A percentile compares a stretch with the other conserved stretches of the same genome.
phyloP scores from a whole-genome alignment of 1,140 invertebrate species.

The Camponotus pennsylvanicus region DNA sequence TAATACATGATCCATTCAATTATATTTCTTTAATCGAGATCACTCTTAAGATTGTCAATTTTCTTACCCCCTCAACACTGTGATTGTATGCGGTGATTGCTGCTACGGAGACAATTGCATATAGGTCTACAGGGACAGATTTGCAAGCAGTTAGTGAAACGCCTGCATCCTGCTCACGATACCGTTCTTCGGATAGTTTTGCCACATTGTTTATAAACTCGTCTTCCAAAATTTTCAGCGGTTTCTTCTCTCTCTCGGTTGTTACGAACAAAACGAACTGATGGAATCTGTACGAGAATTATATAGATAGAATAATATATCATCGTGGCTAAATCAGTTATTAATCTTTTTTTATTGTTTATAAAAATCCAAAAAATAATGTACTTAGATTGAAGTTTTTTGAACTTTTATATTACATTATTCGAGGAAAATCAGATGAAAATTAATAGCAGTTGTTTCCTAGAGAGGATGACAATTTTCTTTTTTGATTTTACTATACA shows the following conservation, averaged over 20 bases:
- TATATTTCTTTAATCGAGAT: background rate
- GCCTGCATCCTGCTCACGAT: slow-evolving; percentile 87
- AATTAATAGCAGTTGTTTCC: background rate
- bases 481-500: too few relatives aligned
- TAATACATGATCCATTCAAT: background rate
- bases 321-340: background rate
- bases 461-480: too few relatives aligned
- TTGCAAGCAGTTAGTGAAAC: slow-evolving; percentile 85
- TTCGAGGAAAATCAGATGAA: background rate
- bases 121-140: slow-evolving; percentile 84
- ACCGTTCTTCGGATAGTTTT: slow-evolving; percentile 88
- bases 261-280: slow-evolving; percentile 96
- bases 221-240: slow-evolving; percentile 90
- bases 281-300: slow-evolving; percentile 86
- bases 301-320: slow-evolving; percentile 10
- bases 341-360: background rate
- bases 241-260: slow-evolving; percentile 90
- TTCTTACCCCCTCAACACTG: slow-evolving; percentile 93
- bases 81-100: slow-evolving; percentile 89
- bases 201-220: slow-evolving; percentile 96
- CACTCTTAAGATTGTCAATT: slow-evolving; percentile 29
- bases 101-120: slow-evolving; percentile 91
- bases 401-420: background rate
- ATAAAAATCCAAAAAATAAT: background rate
- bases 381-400: background rate